Conservation (phyloP, 2,113 vertebrate species). For the Passer domesticus region DNA sequence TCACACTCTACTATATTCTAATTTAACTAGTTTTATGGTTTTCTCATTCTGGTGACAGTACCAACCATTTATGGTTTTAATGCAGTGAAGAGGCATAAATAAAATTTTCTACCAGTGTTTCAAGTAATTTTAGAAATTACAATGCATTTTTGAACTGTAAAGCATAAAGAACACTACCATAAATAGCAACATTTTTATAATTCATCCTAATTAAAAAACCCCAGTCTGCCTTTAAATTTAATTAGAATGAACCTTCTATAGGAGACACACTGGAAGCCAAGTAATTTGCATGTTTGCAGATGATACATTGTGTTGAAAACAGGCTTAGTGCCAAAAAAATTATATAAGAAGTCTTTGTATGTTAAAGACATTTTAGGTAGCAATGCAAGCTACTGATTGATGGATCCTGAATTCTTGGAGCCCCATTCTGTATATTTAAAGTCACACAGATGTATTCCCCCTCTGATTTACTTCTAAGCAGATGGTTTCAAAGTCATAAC, state of each 20-base stretch:
- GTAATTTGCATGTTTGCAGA: slow-evolving; percentile 50
- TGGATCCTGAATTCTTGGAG: not conserved
- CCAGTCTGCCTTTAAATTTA: slow-evolving; percentile 56
- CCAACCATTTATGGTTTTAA: not conserved
- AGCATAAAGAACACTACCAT: slow-evolving; percentile 23
- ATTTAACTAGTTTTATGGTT: not conserved
- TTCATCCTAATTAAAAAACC: slow-evolving; percentile 54
- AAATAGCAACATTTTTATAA: slow-evolving; percentile 56
- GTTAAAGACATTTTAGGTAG: slow-evolving; percentile 1
- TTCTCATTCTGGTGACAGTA: slow-evolving; percentile 13
- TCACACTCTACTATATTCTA: not conserved
- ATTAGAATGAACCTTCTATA: slow-evolving; percentile 59
- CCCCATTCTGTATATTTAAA: slow-evolving; percentile 16
- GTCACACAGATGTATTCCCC: not conserved
- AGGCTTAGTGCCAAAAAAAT: not conserved
- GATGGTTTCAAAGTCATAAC: not conserved
- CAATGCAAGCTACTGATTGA: not conserved
- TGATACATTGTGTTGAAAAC: slow-evolving; percentile 2
- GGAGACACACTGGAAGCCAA: slow-evolving; percentile 13
- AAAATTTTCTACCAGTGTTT: not conserved
- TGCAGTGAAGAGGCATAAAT: slow-evolving; percentile 14
- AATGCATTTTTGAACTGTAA: slow-evolving; percentile 20
- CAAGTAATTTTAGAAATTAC: slow-evolving; percentile 34
- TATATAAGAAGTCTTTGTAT: not conserved
- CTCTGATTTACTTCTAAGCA: not conserved